phyloP scores from a whole-genome alignment of 2,113 vertebrate species.

The Gallinago paraguaiae region DNA sequence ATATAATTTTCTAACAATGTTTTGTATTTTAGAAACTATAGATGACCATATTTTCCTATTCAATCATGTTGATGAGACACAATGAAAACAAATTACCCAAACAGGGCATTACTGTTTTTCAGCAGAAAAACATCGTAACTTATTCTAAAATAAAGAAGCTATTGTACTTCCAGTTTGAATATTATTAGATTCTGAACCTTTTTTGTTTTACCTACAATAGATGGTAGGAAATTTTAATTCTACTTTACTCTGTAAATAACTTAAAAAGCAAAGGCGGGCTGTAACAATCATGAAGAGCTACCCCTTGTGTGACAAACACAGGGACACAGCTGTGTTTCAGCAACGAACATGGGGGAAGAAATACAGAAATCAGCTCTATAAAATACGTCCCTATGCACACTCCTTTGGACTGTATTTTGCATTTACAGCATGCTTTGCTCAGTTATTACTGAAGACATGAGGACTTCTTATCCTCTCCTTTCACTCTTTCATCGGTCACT shows the following conservation, averaged over 20 bases:
- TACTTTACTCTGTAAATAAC: background rate
- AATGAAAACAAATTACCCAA: background rate
- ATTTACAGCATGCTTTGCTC: background rate
- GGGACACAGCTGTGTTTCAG: background rate
- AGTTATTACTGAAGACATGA: background rate
- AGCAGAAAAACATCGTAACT: background rate
- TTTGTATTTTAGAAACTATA: background rate
- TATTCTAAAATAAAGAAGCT: background rate
- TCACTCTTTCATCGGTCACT: fast-evolving
- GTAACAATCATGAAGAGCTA: background rate
- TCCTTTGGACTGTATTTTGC: background rate
- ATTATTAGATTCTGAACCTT: background rate
- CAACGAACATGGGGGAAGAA: background rate
- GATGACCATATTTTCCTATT: background rate
- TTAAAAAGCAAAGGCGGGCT: background rate
- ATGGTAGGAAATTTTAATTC: background rate
- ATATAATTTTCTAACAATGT: background rate
- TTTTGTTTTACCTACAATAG: background rate
- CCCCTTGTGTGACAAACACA: background rate
- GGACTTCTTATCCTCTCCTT: background rate
- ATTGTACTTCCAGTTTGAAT: background rate
- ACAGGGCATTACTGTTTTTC: background rate
- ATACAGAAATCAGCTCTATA: background rate
- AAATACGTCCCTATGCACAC: background rate
- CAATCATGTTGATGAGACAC: background rate